These are phyloP conservation scores for Phasianus colchicus DNA, from an alignment of 2,113 vertebrate genomes.

Conservation along the genomic window DNA sequence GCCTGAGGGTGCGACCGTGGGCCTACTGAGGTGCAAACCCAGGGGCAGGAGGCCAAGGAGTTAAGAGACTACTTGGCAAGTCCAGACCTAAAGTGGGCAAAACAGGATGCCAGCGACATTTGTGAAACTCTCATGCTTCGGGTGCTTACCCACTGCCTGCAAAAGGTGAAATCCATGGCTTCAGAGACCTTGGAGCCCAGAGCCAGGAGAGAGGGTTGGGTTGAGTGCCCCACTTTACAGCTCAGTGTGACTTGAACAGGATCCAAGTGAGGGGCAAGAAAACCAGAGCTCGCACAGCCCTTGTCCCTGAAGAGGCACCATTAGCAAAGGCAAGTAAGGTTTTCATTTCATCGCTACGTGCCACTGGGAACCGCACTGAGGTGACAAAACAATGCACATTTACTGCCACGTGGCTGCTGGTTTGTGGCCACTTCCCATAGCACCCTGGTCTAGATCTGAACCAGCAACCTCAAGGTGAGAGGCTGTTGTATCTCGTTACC, in stretches of 20 bases:
- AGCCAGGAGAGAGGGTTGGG: background rate
- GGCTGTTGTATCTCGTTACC: conserved; percentile 15
- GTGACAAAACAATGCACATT: background rate
- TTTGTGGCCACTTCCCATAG: background rate
- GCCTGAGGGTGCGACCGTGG: background rate
- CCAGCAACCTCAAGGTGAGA: conserved; percentile 35
- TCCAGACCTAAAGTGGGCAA: background rate
- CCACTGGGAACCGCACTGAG: background rate
- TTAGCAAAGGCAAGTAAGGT: background rate
- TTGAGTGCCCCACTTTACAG: fast-evolving
- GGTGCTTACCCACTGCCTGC: background rate
- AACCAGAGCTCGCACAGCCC: background rate
- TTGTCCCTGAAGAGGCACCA: background rate
- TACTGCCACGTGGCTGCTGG: background rate
- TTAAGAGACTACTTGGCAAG: background rate
- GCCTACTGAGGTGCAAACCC: background rate
- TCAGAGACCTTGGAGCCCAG: background rate
- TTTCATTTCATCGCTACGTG: fast-evolving
- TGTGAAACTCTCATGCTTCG: background rate
- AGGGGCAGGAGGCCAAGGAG: background rate
- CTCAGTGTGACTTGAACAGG: background rate
- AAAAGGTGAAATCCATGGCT: background rate
- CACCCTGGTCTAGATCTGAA: background rate
- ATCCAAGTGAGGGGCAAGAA: fast-evolving
- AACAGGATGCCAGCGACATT: fast-evolving